Conservation (phyloP, 1,140 invertebrate genomes). For the Brachionus koreanus region DNA sequence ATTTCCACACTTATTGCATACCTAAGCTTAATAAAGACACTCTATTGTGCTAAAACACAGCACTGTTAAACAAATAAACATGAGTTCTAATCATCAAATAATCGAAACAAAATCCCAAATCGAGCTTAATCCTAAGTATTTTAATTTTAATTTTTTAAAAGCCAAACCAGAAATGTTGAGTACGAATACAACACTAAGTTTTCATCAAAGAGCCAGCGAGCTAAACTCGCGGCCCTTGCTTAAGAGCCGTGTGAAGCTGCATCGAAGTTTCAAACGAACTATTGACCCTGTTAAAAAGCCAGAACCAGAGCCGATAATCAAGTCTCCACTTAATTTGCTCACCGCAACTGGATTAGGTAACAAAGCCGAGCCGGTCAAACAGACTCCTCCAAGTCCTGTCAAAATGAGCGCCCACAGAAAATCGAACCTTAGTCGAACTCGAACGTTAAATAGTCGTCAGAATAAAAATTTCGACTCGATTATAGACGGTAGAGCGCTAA, state of each 20-base stretch:
- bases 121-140: neutral
- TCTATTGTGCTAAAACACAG: neutral
- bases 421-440: neutral
- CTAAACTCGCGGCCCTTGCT: neutral
- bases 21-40: neutral
- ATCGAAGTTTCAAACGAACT: neutral
- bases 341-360: neutral
- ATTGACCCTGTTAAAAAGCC: neutral
- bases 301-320: neutral
- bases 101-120: slow-evolving; percentile 1
- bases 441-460: neutral
- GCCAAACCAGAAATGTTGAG: slow-evolving; percentile 2
- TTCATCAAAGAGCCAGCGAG: neutral
- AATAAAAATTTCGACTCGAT: slow-evolving; percentile 2
- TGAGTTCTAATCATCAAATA: neutral
- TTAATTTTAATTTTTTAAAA: slow-evolving; percentile 27
- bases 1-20: neutral
- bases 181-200: neutral
- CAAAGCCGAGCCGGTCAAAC: neutral
- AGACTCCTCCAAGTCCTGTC: neutral
- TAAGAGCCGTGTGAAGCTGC: neutral
- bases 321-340: neutral
- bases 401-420: neutral
- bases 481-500: neutral
- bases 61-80: slow-evolving; percentile 13